phyloP scores from a whole-genome alignment of 2,113 vertebrate species.

The Steatornis caripensis region DNA sequence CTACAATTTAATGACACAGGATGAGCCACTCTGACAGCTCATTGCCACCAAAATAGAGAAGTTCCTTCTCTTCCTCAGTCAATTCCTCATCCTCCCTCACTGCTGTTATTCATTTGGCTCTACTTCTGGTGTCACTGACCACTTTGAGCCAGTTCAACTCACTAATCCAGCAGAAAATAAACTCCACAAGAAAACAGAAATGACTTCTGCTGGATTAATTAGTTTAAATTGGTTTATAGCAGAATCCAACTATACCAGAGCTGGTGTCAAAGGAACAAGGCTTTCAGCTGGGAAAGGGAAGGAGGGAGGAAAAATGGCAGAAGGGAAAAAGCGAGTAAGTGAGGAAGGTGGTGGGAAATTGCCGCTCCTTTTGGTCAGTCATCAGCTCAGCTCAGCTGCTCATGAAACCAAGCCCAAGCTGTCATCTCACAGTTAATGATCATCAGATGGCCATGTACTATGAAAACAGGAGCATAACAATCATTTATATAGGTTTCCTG shows the following conservation, averaged over 20 bases:
- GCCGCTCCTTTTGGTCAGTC: background rate
- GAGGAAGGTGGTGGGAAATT: background rate
- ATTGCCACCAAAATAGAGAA: background rate
- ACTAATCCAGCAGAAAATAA: background rate
- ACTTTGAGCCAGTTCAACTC: background rate
- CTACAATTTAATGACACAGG: background rate
- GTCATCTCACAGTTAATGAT: background rate
- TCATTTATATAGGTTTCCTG: background rate
- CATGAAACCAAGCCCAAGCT: background rate
- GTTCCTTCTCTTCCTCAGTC: background rate
- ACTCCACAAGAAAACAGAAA: background rate
- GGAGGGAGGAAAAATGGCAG: background rate
- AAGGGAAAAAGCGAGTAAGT: background rate
- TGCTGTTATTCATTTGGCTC: background rate
- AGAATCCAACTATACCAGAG: background rate
- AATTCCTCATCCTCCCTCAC: background rate
- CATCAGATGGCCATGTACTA: background rate
- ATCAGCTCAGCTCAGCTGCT: background rate
- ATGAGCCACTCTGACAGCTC: background rate
- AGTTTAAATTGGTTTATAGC: background rate
- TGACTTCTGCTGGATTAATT: background rate
- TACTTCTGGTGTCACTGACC: background rate
- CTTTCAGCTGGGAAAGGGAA: background rate
- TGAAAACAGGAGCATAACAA: background rate
- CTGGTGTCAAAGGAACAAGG: background rate